Evolutionary conservation across 2,888 invertebrate species (phyloP).

Genomic region (Caprella mutica): DNA sequence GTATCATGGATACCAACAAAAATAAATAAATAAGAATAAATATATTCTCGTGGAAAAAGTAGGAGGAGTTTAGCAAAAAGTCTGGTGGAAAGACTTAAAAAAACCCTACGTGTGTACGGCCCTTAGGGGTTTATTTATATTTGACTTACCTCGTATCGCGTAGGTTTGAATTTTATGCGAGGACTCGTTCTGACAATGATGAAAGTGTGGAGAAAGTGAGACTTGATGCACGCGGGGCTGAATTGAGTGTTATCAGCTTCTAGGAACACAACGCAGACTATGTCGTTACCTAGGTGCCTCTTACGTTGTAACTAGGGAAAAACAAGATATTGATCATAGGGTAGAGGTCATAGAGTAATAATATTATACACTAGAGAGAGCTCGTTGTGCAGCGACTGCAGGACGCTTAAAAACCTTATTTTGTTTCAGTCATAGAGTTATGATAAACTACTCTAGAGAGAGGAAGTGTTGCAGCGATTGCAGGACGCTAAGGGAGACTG

Average conservation of each 20-base stretch:
- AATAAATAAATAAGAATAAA: slow-evolving; percentile 83
- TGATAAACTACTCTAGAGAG: too few relatives aligned
- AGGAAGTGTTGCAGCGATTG: too few relatives aligned
- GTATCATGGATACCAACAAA: slow-evolving; percentile 70
- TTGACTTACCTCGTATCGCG: slow-evolving; percentile 57
- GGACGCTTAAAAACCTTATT: too few relatives aligned
- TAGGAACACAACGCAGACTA: slow-evolving; percentile 85
- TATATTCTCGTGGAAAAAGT: slow-evolving; percentile 86
- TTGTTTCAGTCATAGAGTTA: too few relatives aligned
- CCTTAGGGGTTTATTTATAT: neutral
- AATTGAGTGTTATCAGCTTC: slow-evolving; percentile 87
- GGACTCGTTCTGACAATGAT: slow-evolving; percentile 82
- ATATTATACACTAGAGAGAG: too few relatives aligned
- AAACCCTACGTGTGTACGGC: slow-evolving; percentile 64
- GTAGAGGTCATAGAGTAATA: too few relatives aligned
- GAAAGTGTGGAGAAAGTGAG: slow-evolving; percentile 87
- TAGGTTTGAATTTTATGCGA: slow-evolving; percentile 70
- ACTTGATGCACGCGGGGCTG: slow-evolving; percentile 86
- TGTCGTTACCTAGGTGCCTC: slow-evolving; percentile 86
- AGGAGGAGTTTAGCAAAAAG: slow-evolving; percentile 86
- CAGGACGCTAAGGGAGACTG: too few relatives aligned
- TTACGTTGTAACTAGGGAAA: slow-evolving; percentile 61
- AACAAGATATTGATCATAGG: neutral
- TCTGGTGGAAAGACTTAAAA: slow-evolving; percentile 86
- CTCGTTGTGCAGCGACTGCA: too few relatives aligned